These are phyloP conservation scores for Oreohelix idahoensis DNA, from an alignment of 1,140 invertebrate species.

Conservation along the genomic window DNA sequence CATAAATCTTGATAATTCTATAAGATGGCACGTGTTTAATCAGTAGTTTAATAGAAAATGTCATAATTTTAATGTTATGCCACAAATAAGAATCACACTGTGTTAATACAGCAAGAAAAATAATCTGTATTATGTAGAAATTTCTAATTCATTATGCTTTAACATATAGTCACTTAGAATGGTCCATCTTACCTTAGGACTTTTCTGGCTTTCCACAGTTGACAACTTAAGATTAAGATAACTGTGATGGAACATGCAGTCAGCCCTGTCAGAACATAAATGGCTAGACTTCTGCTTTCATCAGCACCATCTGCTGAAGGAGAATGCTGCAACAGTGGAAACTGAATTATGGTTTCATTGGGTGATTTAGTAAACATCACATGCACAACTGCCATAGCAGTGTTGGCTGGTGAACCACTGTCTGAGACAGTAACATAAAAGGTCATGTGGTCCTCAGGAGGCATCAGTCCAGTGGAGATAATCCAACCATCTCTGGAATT, in stretches of 20 bases:
- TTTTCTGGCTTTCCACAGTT: slow-evolving; percentile 18
- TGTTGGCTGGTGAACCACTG: neutral
- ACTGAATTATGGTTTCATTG: neutral
- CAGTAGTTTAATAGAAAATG: too few species aligned
- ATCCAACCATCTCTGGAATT: slow-evolving; percentile 8
- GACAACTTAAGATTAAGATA: neutral
- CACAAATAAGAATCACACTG: too few species aligned
- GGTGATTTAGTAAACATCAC: neutral
- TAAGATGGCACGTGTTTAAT: too few species aligned
- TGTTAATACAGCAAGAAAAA: too few species aligned
- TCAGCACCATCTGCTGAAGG: neutral
- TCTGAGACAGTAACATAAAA: neutral
- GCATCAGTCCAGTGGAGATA: neutral
- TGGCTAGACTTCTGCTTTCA: neutral
- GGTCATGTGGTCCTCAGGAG: neutral
- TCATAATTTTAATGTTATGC: too few species aligned
- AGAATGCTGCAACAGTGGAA: neutral
- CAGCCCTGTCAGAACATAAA: neutral
- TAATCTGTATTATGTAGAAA: too few species aligned
- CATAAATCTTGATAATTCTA: too few species aligned
- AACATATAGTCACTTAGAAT: too few species aligned
- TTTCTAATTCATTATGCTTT: too few species aligned
- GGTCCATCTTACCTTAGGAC: neutral
- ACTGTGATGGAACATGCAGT: neutral
- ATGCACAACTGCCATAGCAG: neutral